A percentile compares a stretch with the other conserved stretches of the same genome.
Evolutionary conservation across 2,113 vertebrate genomes (phyloP).

Genomic region (Willisornis vidua): DNA sequence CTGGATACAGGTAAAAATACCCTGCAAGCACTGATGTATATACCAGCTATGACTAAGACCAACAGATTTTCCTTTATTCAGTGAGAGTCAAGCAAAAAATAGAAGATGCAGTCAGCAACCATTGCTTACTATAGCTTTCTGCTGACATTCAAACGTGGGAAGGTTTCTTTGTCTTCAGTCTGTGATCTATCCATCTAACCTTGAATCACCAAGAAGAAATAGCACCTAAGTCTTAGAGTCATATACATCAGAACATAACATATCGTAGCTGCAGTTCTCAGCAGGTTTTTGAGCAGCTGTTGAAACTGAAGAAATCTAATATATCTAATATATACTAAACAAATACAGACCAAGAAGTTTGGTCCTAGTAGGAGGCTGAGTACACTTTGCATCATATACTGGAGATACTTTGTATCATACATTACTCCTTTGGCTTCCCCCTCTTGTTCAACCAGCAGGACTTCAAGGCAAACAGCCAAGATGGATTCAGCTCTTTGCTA

Average conservation of each 20-base stretch:
- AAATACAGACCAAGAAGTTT: background rate
- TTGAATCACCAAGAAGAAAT: background rate
- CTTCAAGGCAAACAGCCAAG: background rate
- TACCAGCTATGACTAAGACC: background rate
- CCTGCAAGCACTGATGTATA: background rate
- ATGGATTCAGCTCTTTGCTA: background rate
- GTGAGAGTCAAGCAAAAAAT: background rate
- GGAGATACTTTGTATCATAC: background rate
- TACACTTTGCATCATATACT: background rate
- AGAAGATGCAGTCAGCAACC: background rate
- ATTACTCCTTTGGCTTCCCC: slow-evolving; percentile 3
- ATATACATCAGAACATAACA: background rate
- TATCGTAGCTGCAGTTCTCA: background rate
- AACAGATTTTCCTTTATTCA: background rate
- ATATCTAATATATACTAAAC: background rate
- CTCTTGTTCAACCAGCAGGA: slow-evolving; percentile 15
- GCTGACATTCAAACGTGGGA: background rate
- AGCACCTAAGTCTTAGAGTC: background rate
- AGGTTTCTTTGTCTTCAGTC: background rate
- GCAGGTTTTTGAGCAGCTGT: background rate
- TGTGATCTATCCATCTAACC: background rate
- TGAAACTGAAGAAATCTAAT: background rate
- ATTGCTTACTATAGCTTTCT: background rate
- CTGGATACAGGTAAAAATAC: background rate
- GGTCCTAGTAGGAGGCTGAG: background rate